Conservation (phyloP, 1,140 invertebrate species). For the Belonocnema kinseyi region DNA sequence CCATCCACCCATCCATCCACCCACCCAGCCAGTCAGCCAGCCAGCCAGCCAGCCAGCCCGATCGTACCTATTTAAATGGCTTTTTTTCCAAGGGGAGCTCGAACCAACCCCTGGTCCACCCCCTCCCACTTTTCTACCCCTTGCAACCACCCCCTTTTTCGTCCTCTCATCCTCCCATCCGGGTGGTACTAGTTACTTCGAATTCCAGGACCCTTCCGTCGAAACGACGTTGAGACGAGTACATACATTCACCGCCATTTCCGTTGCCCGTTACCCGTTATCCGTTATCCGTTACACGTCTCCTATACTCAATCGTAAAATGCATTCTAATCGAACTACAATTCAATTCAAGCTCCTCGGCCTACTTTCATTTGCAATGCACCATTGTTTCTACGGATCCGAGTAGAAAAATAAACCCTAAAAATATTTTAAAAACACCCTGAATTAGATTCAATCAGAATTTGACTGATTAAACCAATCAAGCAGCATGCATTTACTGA, state of each 20-base stretch:
- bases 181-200: constrained; percentile 63
- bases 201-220: constrained; percentile 64
- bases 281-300: background rate
- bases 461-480: too few relatives aligned
- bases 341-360: constrained; percentile 1
- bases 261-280: constrained; percentile 34
- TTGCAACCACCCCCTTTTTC: constrained; percentile 43
- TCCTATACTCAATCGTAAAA: background rate
- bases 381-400: constrained; percentile 12
- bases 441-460: too few relatives aligned
- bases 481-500: too few relatives aligned
- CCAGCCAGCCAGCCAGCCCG: constrained; percentile 57
- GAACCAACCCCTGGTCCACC: constrained; percentile 58
- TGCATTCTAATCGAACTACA: constrained; percentile 30
- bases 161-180: constrained; percentile 39
- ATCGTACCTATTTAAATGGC: constrained; percentile 74
- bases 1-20: constrained; percentile 46
- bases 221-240: constrained; percentile 54
- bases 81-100: constrained; percentile 71
- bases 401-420: background rate
- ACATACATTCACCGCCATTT: constrained; percentile 54
- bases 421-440: background rate
- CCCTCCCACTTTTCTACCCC: constrained; percentile 45
- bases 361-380: constrained; percentile 14
- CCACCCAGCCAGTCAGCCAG: constrained; percentile 57